Percentiles rank a stretch among this genome's conserved stretches.
These are phyloP conservation scores for Gobius niger DNA, from an alignment of 2,113 vertebrate genomes.

Conservation along the genomic window DNA sequence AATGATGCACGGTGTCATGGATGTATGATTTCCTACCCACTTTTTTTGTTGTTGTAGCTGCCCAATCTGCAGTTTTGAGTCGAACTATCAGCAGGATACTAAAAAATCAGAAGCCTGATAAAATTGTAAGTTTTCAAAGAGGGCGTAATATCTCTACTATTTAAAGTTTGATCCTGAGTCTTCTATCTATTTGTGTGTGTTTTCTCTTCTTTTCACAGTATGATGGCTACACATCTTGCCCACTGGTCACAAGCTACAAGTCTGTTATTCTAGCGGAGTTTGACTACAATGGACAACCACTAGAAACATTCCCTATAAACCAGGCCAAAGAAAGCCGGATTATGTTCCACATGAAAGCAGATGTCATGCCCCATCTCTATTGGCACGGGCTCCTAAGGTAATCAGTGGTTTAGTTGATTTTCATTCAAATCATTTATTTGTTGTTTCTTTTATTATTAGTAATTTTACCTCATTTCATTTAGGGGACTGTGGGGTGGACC, in stretches of 20 bases:
- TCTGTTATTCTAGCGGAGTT: conserved; percentile 94
- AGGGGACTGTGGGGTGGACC: conserved; percentile 97
- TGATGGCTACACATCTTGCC: conserved; percentile 96
- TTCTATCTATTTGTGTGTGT: background rate
- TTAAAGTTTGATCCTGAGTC: background rate
- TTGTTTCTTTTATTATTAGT: background rate
- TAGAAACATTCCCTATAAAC: conserved; percentile 97
- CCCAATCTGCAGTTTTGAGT: conserved; percentile 87
- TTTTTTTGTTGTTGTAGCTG: conserved; percentile 79
- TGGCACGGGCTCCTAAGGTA: conserved; percentile 92
- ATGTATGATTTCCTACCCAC: no score
- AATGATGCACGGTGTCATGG: no score
- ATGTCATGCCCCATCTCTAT: conserved; percentile 93
- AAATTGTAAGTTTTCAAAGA: conserved; percentile 73
- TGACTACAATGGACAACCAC: conserved; percentile 84
- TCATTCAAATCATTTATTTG: background rate
- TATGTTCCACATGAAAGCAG: conserved; percentile 95
- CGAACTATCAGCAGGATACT: conserved; percentile 86
- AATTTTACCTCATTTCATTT: conserved; percentile 29
- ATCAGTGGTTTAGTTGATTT: conserved; percentile 41
- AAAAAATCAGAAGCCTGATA: conserved; percentile 83
- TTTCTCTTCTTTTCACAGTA: conserved; percentile 76
- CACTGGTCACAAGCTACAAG: conserved; percentile 89
- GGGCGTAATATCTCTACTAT: background rate
- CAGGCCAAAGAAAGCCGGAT: conserved; percentile 88